Percentiles rank a stretch among this genome's conserved stretches.
Evolutionary conservation across 2,888 invertebrate species (phyloP).

Genomic region (Erynnis tages): DNA sequence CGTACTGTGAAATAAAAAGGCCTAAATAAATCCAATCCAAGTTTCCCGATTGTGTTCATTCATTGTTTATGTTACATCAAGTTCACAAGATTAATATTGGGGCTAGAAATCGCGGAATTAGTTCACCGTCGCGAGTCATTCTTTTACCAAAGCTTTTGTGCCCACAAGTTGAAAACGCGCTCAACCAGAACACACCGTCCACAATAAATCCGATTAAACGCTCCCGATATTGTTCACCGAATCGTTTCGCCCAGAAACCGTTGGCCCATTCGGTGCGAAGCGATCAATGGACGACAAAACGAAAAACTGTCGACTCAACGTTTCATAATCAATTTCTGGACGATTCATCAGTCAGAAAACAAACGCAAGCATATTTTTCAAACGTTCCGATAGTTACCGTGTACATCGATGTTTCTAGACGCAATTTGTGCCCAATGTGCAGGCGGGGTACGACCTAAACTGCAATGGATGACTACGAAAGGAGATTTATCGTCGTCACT

Average conservation of each 20-base stretch:
- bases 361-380: conserved; percentile 35
- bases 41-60: conserved; percentile 6
- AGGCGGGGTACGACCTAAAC: conserved; percentile 33
- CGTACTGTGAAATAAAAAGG: background rate
- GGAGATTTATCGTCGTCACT: conserved; percentile 39
- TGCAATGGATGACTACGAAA: conserved; percentile 41
- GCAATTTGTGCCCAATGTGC: conserved; percentile 30
- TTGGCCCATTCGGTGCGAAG: conserved; percentile 50
- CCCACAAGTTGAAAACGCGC: conserved; percentile 32
- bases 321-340: conserved; percentile 64
- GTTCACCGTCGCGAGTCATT: conserved; percentile 27
- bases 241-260: conserved; percentile 46
- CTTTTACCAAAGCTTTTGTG: conserved; percentile 30
- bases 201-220: conserved; percentile 53
- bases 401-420: conserved; percentile 25
- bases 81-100: conserved; percentile 26
- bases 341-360: conserved; percentile 42
- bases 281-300: conserved; percentile 48
- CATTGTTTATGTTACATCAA: conserved; percentile 26
- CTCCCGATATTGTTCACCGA: conserved; percentile 44
- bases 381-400: conserved; percentile 5
- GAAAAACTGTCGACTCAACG: conserved; percentile 66
- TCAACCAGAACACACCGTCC: conserved; percentile 32
- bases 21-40: conserved; percentile 17
- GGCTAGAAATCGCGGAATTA: conserved; percentile 19